A percentile compares a stretch with the other conserved stretches of the same genome.
Conservation (phyloP, 2,113 vertebrate species). For the Tragelaphus scriptus region DNA sequence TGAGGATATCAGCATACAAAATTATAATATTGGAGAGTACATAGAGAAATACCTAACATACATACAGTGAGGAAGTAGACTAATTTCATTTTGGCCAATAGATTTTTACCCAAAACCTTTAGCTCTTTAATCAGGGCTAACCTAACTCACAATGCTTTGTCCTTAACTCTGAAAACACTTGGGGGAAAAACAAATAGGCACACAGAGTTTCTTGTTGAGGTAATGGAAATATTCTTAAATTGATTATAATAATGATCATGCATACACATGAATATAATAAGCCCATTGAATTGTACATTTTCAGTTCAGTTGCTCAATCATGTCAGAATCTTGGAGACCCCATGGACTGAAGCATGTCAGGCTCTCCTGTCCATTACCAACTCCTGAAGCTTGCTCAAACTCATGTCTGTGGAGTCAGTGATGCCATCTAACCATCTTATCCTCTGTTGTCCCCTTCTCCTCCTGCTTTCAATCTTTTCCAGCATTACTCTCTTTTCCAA, state of each 20-base stretch:
- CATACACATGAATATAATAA: background rate
- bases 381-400: background rate
- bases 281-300: background rate
- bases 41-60: background rate
- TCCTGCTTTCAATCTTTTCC: background rate
- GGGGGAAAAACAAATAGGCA: background rate
- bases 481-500: background rate
- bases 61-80: background rate
- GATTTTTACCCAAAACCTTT: background rate
- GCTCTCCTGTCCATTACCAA: background rate
- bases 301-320: background rate
- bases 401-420: background rate
- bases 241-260: background rate
- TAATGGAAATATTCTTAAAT: background rate
- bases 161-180: background rate
- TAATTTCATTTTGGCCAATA: background rate
- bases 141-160: background rate
- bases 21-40: background rate
- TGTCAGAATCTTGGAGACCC: rapidly evolving
- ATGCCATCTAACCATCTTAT: background rate
- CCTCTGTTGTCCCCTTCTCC: background rate
- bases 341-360: background rate
- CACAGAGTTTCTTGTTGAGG: background rate
- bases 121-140: background rate
- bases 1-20: background rate